Conservation (phyloP, 1,140 invertebrate species). For the Aphidius gifuensis region DNA sequence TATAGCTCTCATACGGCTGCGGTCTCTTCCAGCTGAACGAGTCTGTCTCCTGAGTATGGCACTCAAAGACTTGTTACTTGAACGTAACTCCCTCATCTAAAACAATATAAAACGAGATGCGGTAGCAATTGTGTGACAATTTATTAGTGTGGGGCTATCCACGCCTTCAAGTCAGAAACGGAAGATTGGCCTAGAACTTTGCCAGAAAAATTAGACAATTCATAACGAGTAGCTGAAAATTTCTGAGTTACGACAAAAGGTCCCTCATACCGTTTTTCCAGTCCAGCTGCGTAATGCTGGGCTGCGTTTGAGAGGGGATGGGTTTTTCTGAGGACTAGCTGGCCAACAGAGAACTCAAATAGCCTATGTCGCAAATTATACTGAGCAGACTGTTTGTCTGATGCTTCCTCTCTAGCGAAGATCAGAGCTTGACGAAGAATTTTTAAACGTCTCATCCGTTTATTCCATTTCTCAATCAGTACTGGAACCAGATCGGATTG, state of each 20-base stretch:
- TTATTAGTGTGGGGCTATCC: too few relatives aligned
- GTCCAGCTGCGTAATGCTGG: slow-evolving; percentile 18
- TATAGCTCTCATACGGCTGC: accelerated
- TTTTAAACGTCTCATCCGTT: slow-evolving; percentile 1
- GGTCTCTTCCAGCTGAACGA: too few relatives aligned
- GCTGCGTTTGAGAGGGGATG: slow-evolving; percentile 18
- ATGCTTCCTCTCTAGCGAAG: background rate
- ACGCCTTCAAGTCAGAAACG: background rate
- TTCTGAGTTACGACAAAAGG: background rate
- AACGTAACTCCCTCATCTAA: too few relatives aligned
- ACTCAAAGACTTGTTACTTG: too few relatives aligned
- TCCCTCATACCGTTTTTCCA: slow-evolving; percentile 21
- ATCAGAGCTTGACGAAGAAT: background rate
- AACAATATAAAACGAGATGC: too few relatives aligned
- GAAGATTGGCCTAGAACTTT: background rate
- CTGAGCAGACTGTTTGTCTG: background rate
- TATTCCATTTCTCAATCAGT: background rate
- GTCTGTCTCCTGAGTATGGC: too few relatives aligned
- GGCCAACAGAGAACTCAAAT: slow-evolving; percentile 11
- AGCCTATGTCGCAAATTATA: slow-evolving; percentile 10
- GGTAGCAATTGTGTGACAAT: too few relatives aligned
- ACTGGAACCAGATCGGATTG: background rate
- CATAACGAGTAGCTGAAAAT: background rate
- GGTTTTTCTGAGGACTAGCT: slow-evolving; percentile 16
- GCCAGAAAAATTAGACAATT: background rate